Conservation (phyloP, 2,113 vertebrate genomes). For the Zosterops japonicus region DNA sequence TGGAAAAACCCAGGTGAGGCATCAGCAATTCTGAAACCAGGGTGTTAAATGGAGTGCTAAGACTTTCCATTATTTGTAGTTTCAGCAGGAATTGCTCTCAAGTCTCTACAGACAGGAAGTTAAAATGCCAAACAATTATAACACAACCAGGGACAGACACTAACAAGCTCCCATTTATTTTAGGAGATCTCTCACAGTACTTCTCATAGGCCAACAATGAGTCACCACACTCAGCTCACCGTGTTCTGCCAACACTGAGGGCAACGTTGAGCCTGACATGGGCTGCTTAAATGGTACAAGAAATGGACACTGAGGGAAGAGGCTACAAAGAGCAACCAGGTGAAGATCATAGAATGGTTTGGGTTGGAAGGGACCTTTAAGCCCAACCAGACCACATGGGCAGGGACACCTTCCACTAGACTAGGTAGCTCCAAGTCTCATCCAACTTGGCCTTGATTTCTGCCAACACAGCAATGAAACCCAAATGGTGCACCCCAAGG, state of each 20-base stretch:
- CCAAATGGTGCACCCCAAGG: not conserved
- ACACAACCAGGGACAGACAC: not conserved
- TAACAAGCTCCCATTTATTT: slow-evolving; percentile 21
- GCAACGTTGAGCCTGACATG: not conserved
- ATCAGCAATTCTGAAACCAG: not conserved
- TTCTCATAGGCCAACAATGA: not conserved
- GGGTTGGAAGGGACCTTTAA: not conserved
- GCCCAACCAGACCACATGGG: not conserved
- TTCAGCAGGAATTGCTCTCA: slow-evolving; percentile 6
- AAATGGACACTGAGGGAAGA: not conserved
- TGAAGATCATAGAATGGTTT: not conserved
- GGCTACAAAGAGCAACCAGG: not conserved
- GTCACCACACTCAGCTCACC: not conserved
- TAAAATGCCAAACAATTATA: slow-evolving; percentile 24
- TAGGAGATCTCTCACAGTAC: not conserved
- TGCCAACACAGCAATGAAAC: not conserved
- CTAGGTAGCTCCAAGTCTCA: not conserved
- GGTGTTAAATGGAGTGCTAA: not conserved
- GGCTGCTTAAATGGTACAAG: not conserved
- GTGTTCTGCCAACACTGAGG: not conserved
- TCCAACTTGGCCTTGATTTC: not conserved
- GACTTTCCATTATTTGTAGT: not conserved
- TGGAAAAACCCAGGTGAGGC: not conserved
- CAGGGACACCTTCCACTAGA: not conserved
- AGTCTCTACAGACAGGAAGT: not conserved